phyloP scores from a whole-genome alignment of 1,140 invertebrate genomes.

The Lepidurus apus region DNA sequence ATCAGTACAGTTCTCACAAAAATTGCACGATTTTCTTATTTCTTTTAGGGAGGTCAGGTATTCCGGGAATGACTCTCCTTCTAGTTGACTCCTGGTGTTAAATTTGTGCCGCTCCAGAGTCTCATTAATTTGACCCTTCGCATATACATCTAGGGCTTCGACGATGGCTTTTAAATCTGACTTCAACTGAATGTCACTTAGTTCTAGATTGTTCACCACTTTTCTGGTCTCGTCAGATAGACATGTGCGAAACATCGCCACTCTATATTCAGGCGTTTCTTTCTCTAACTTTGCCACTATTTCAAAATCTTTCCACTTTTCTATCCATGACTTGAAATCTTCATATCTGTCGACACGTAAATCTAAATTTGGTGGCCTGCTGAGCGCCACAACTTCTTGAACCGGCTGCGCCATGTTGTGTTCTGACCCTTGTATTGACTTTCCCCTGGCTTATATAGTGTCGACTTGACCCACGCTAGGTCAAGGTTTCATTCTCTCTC shows the following conservation, averaged over 20 bases:
- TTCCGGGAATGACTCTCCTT: background rate
- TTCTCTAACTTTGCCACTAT: background rate
- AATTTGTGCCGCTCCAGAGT: constrained; percentile 4
- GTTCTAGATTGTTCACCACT: background rate
- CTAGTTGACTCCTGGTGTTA: background rate
- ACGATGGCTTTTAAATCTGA: background rate
- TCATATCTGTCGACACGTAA: background rate
- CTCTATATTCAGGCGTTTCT: background rate
- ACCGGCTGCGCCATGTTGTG: background rate
- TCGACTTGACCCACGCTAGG: background rate
- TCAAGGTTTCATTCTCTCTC: background rate
- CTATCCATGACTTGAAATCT: background rate
- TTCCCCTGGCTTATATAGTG: background rate
- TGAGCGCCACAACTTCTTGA: too few relatives aligned
- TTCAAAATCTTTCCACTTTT: constrained; percentile 7
- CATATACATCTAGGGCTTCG: background rate
- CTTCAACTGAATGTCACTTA: too few relatives aligned
- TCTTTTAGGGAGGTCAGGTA: background rate
- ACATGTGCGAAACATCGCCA: constrained; percentile 4
- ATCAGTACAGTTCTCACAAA: background rate
- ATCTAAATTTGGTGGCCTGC: background rate
- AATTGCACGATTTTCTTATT: background rate
- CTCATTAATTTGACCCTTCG: background rate
- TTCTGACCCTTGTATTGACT: background rate
- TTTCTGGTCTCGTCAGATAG: background rate